Conservation (phyloP, 2,113 vertebrate species). For the Callionymus lyra region DNA sequence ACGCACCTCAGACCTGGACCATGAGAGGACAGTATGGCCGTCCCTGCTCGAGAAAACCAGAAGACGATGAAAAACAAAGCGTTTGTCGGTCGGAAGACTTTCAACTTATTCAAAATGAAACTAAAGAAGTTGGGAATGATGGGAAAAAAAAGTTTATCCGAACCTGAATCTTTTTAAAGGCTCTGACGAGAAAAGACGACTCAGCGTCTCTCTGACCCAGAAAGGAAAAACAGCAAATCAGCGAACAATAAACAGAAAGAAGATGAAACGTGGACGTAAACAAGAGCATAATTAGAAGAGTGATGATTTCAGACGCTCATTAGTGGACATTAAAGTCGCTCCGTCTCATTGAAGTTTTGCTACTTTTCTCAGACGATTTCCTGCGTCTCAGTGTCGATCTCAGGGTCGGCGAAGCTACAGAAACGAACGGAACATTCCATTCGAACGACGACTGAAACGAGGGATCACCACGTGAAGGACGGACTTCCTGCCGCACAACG, state of each 20-base stretch:
- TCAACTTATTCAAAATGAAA: too few species aligned
- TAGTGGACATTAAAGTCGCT: constrained; percentile 24
- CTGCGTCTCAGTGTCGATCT: constrained; percentile 17
- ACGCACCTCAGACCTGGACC: too few species aligned
- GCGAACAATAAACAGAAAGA: constrained; percentile 39
- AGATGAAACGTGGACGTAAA: constrained; percentile 21
- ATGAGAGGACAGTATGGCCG: too few species aligned
- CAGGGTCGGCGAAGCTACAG: constrained; percentile 58
- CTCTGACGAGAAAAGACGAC: constrained; percentile 32
- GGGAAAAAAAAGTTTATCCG: too few species aligned
- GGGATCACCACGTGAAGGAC: constrained; percentile 62
- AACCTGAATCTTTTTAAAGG: too few species aligned
- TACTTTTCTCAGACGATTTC: background rate
- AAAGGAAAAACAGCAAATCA: constrained; percentile 28
- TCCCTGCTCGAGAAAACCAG: too few species aligned
- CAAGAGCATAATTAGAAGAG: constrained; percentile 47
- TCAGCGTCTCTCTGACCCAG: constrained; percentile 53
- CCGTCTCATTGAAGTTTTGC: constrained; percentile 28
- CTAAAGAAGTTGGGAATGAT: too few species aligned
- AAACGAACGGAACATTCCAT: constrained; percentile 62
- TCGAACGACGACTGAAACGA: constrained; percentile 53
- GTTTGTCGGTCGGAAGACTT: too few species aligned
- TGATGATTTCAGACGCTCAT: constrained; percentile 45
- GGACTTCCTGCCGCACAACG: constrained; percentile 51
- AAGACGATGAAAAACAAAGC: too few species aligned